These are phyloP conservation scores for Globodera rostochiensis DNA, from an alignment of 1,140 invertebrate genomes.

Conservation along the genomic window DNA sequence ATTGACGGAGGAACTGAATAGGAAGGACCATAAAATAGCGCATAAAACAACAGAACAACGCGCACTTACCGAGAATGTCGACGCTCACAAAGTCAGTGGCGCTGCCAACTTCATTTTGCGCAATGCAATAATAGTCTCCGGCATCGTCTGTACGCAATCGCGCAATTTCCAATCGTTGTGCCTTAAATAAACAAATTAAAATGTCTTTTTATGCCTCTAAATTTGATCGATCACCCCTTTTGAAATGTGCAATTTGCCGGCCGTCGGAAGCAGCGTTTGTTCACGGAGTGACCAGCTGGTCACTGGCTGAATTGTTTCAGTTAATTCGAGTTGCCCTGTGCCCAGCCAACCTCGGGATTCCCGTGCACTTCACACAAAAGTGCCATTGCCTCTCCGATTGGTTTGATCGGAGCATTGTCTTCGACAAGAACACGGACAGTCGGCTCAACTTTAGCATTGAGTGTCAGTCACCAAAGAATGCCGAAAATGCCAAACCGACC, in stretches of 20 bases:
- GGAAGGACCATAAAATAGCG: not conserved
- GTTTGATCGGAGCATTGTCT: constrained; percentile 40
- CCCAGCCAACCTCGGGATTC: constrained; percentile 42
- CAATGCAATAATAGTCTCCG: constrained; percentile 57
- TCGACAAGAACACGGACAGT: constrained; percentile 37
- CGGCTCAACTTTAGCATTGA: constrained; percentile 35
- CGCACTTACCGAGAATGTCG: constrained; percentile 52
- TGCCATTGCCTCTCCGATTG: constrained; percentile 50
- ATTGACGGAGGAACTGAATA: constrained; percentile 60
- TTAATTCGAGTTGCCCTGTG: not conserved
- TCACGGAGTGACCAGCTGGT: constrained; percentile 47
- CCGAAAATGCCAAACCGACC: constrained; percentile 30
- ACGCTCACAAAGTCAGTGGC: constrained; percentile 50
- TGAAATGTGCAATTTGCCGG: constrained; percentile 50
- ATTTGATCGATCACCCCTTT: constrained; percentile 18
- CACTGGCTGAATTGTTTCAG: constrained; percentile 24
- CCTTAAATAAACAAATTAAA: constrained; percentile 45
- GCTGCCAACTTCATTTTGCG: constrained; percentile 56
- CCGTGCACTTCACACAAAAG: constrained; percentile 57
- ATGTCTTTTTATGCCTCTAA: not conserved
- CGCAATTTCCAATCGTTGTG: constrained; percentile 54
- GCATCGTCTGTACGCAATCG: constrained; percentile 46
- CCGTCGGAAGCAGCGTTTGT: constrained; percentile 46
- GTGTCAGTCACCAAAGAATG: not conserved
- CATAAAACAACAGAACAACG: not conserved